A percentile compares a stretch with the other conserved stretches of the same genome.
These are phyloP conservation scores for Melipona beecheii DNA, from an alignment of 2,888 invertebrate genomes.

Conservation along the genomic window DNA sequence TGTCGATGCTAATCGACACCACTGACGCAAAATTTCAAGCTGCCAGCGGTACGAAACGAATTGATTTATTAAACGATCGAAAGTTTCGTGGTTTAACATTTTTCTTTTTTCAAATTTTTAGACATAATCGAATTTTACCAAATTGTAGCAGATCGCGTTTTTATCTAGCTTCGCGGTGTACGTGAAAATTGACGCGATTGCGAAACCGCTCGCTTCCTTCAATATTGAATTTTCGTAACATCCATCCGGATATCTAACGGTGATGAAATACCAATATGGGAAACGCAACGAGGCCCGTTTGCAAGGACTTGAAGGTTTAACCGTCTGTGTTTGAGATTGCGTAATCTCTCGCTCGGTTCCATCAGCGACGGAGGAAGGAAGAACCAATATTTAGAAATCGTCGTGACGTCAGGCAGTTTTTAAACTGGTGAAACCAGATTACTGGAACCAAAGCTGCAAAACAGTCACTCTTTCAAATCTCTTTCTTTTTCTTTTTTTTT, in stretches of 20 bases:
- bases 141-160: background rate
- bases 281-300: slow-evolving; percentile 29
- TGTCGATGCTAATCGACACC: background rate
- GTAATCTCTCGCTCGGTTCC: slow-evolving; percentile 17
- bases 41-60: background rate
- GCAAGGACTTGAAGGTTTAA: background rate
- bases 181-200: background rate
- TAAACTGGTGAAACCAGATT: background rate
- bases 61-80: no score
- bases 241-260: slow-evolving; percentile 44
- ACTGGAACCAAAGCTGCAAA: background rate
- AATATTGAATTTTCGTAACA: slow-evolving; percentile 61
- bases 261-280: slow-evolving; percentile 37
- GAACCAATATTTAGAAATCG: slow-evolving; percentile 30
- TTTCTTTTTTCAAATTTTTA: no score
- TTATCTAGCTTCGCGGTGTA: background rate
- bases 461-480: background rate
- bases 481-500: background rate
- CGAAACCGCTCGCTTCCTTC: slow-evolving; percentile 24
- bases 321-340: slow-evolving; percentile 42
- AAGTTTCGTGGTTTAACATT: no score
- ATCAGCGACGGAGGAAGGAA: slow-evolving; percentile 28
- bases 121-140: background rate
- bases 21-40: background rate
- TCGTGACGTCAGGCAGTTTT: background rate